Evolutionary conservation across 2,888 invertebrate species (phyloP).

Genomic region (Dryadula phaetusa): DNA sequence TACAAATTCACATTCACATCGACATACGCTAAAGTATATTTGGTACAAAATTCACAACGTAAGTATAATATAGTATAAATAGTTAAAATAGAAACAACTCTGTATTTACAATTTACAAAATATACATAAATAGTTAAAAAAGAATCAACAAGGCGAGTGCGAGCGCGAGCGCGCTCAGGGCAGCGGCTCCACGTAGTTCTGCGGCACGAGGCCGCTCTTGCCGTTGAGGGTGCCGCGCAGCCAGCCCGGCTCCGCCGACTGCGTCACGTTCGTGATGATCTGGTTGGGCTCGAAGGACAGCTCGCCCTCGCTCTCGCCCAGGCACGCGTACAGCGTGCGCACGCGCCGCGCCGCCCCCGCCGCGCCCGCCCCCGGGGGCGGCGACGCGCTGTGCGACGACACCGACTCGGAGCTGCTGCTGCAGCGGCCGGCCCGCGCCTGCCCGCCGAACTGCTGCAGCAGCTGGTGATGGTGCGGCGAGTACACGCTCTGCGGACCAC

Average conservation of each 20-base stretch:
- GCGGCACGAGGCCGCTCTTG: slow-evolving; percentile 95
- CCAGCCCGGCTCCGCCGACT: slow-evolving; percentile 98
- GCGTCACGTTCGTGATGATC: slow-evolving; percentile 97
- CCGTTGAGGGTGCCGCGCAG: slow-evolving; percentile 97
- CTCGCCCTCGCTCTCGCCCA: slow-evolving; percentile 98
- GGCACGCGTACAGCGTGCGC: slow-evolving; percentile 96
- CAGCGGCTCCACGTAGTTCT: slow-evolving; percentile 97
- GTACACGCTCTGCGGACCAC: slow-evolving; percentile 50
- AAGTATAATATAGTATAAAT: slow-evolving; percentile 75
- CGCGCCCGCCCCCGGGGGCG: slow-evolving; percentile 52
- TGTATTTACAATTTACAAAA: slow-evolving; percentile 80
- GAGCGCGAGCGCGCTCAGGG: slow-evolving; percentile 80
- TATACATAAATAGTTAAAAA: slow-evolving; percentile 73
- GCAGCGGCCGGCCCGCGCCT: slow-evolving; percentile 76
- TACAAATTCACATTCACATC: slow-evolving; percentile 53
- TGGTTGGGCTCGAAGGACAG: slow-evolving; percentile 99
- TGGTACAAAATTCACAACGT: slow-evolving; percentile 82
- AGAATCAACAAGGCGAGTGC: slow-evolving; percentile 71
- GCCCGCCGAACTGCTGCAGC: slow-evolving; percentile 84
- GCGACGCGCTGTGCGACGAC: slow-evolving; percentile 82
- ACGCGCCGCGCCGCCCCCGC: slow-evolving; percentile 85
- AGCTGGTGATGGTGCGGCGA: slow-evolving; percentile 74
- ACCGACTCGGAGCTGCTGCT: slow-evolving; percentile 93
- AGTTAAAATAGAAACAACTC: slow-evolving; percentile 80
- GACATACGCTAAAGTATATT: slow-evolving; percentile 68